Evolutionary conservation across 2,797 vertebrate species (phyloP).

Genomic region (Natrix natrix): DNA sequence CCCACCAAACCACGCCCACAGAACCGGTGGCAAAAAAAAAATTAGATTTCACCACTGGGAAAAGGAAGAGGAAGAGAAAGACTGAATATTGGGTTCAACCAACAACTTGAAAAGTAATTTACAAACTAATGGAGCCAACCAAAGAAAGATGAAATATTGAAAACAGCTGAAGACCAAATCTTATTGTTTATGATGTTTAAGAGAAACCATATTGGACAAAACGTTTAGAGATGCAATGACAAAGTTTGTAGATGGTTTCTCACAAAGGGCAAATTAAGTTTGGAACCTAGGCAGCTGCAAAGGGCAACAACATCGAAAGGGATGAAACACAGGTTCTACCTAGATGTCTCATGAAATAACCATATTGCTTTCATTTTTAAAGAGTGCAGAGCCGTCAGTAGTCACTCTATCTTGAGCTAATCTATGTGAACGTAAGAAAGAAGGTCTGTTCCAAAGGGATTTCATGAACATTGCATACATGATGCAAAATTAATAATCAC

Average conservation of each 20-base stretch:
- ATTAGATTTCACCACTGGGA: too few relatives aligned
- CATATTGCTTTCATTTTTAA: neutral
- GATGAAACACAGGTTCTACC: neutral
- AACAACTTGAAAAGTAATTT: slow-evolving; percentile 9
- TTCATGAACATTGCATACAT: neutral
- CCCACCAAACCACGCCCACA: too few relatives aligned
- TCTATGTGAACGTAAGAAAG: neutral
- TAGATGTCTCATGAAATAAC: neutral
- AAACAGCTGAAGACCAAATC: neutral
- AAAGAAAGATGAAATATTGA: neutral
- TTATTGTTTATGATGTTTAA: neutral
- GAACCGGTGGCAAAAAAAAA: too few relatives aligned
- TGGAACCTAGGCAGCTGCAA: neutral
- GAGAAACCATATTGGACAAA: neutral
- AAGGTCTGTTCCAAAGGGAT: neutral
- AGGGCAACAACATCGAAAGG: neutral
- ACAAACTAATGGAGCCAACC: neutral
- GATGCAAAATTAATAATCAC: neutral
- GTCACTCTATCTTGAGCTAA: neutral
- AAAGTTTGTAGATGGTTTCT: neutral
- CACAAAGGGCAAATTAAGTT: neutral
- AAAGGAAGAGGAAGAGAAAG: neutral
- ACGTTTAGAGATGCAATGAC: neutral
- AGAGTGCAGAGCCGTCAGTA: neutral
- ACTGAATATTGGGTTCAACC: slow-evolving; percentile 22